A percentile compares a stretch with the other conserved stretches of the same genome.
Conservation (phyloP, 2,888 invertebrate species). For the Dendrolimus houi region DNA sequence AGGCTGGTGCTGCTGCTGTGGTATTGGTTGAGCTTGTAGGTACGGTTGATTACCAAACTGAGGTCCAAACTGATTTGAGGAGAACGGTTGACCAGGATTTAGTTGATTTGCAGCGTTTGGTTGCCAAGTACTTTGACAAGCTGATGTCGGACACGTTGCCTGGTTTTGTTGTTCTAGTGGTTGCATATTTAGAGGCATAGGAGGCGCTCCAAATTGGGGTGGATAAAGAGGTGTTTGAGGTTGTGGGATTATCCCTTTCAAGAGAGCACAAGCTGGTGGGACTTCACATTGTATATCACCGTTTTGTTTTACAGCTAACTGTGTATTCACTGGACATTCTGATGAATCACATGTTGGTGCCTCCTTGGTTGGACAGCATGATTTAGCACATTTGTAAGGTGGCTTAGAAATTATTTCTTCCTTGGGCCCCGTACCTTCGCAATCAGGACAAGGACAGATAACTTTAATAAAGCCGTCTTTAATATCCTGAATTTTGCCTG, state of each 20-base stretch:
- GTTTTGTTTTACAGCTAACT: not conserved
- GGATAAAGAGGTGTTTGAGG: too few species aligned
- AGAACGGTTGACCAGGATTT: too few species aligned
- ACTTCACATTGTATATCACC: too few species aligned
- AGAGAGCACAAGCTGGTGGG: too few species aligned
- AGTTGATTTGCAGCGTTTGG: too few species aligned
- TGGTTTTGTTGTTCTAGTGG: not conserved
- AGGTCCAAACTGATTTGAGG: too few species aligned
- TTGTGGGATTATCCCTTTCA: too few species aligned
- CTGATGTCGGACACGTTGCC: not conserved
- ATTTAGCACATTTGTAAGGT: conserved; percentile 15
- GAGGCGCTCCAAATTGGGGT: too few species aligned
- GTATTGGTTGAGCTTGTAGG: not conserved
- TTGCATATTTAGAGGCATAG: too few species aligned
- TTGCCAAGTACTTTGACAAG: not conserved
- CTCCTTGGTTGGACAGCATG: conserved; percentile 10
- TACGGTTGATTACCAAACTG: not conserved
- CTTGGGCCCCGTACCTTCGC: conserved; percentile 11
- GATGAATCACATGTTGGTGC: conserved; percentile 14
- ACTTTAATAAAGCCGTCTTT: conserved; percentile 36
- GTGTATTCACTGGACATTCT: conserved; percentile 13
- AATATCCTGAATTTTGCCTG: conserved; percentile 40
- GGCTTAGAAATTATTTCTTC: conserved; percentile 15
- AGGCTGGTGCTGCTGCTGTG: not conserved
- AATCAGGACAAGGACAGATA: conserved; percentile 44